These are phyloP conservation scores for Noctua janthe DNA, from an alignment of 2,888 invertebrate species.

Conservation along the genomic window DNA sequence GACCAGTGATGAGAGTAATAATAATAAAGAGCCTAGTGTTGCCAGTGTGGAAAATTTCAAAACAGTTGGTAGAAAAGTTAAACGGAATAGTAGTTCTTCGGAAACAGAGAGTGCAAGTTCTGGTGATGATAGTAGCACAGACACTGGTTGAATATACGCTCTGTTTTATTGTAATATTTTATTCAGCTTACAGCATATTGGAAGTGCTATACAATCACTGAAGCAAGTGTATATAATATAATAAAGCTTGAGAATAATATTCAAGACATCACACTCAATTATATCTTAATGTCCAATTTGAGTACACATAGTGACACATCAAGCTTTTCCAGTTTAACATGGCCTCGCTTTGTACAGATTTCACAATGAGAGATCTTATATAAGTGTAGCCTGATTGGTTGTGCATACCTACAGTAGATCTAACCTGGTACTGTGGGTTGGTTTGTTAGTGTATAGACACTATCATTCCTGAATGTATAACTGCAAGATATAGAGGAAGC, in stretches of 20 bases:
- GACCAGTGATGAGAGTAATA: slow-evolving; percentile 68
- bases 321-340: neutral
- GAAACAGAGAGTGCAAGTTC: slow-evolving; percentile 92
- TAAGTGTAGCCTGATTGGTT: neutral
- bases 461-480: neutral
- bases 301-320: neutral
- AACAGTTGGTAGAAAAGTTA: slow-evolving; percentile 70
- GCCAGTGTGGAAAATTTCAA: slow-evolving; percentile 69
- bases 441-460: neutral
- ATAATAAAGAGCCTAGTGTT: slow-evolving; percentile 82
- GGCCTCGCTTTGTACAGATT: neutral
- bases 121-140: slow-evolving; percentile 92
- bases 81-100: slow-evolving; percentile 89
- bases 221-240: neutral
- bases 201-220: neutral
- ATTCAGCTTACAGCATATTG: slow-evolving; percentile 1
- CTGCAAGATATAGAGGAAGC: neutral
- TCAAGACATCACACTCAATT: neutral
- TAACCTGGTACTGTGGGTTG: neutral
- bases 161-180: neutral
- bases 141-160: slow-evolving; percentile 84
- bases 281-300: neutral
- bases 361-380: neutral
- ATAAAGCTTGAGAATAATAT: neutral
- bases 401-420: neutral